These are phyloP conservation scores for Meles meles DNA, from an alignment of 2,113 vertebrate genomes.

Conservation along the genomic window DNA sequence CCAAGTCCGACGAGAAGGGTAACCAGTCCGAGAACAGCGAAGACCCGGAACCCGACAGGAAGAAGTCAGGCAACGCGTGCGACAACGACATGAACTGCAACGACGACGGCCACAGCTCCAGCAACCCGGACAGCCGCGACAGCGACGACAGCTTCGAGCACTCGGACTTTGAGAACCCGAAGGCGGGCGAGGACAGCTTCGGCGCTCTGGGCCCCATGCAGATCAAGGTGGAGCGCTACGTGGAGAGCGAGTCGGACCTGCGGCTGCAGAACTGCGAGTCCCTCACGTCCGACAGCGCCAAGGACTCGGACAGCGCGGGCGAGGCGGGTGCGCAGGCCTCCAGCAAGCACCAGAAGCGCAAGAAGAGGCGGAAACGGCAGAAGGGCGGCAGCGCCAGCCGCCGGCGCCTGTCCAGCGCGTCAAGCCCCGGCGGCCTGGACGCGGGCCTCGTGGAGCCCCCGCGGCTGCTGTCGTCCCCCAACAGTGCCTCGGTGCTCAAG, in stretches of 20 bases:
- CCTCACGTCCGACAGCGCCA: constrained; percentile 88
- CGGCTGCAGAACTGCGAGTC: constrained; percentile 88
- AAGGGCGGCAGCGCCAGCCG: constrained; percentile 90
- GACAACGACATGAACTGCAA: constrained; percentile 94
- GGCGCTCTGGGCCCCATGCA: constrained; percentile 91
- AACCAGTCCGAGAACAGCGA: constrained; percentile 94
- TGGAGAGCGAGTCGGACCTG: constrained; percentile 91
- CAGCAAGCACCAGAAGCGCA: constrained; percentile 91
- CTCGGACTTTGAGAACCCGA: constrained; percentile 92
- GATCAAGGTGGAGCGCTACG: constrained; percentile 97
- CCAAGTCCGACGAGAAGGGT: constrained; percentile 94
- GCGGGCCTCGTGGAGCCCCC: constrained; percentile 87
- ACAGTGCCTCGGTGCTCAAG: constrained; percentile 94
- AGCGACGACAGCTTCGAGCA: constrained; percentile 97
- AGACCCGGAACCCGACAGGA: constrained; percentile 91
- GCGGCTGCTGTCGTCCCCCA: constrained; percentile 90
- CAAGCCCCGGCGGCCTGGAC: constrained; percentile 89
- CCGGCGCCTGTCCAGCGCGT: constrained; percentile 89
- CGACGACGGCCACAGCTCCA: constrained; percentile 95
- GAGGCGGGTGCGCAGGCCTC: constrained; percentile 85
- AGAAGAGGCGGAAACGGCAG: constrained; percentile 97
- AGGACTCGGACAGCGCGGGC: constrained; percentile 87
- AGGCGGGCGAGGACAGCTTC: constrained; percentile 87
- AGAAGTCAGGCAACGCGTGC: constrained; percentile 89
- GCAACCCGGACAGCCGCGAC: constrained; percentile 96